Percentiles rank a stretch among this genome's conserved stretches.
These are phyloP conservation scores for Tachystola acroxantha DNA, from an alignment of 2,888 invertebrate species.

Conservation along the genomic window DNA sequence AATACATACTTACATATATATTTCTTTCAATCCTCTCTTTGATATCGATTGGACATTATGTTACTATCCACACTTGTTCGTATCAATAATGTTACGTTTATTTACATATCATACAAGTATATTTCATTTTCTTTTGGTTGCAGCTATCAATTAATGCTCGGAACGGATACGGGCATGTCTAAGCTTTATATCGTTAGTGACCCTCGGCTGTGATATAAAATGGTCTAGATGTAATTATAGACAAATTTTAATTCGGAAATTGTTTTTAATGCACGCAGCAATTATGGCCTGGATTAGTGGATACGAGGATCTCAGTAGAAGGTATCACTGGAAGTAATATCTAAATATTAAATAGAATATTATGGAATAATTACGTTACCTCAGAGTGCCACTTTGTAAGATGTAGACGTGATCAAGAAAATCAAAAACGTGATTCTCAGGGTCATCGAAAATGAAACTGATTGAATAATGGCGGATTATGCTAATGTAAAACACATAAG, in stretches of 20 bases:
- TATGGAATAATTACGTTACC: not conserved
- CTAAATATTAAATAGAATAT: constrained; percentile 23
- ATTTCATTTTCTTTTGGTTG: constrained; percentile 62
- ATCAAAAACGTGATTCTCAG: not conserved
- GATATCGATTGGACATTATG: too few species aligned
- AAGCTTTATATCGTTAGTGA: constrained; percentile 63
- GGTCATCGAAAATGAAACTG: not conserved
- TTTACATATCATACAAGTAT: constrained; percentile 13
- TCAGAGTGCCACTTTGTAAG: constrained; percentile 13
- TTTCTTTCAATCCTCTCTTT: too few species aligned
- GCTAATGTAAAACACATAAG: constrained; percentile 2
- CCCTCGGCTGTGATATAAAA: constrained; percentile 70
- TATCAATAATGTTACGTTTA: too few species aligned
- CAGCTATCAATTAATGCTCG: constrained; percentile 73
- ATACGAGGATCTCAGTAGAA: constrained; percentile 80
- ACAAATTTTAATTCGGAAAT: constrained; percentile 49
- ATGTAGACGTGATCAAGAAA: not conserved
- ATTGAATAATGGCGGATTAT: not conserved
- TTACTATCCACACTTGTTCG: too few species aligned
- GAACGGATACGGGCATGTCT: constrained; percentile 76
- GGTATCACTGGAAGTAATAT: constrained; percentile 81
- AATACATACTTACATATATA: too few species aligned
- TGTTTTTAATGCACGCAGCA: constrained; percentile 73
- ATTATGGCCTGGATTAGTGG: constrained; percentile 78
- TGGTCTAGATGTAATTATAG: constrained; percentile 50